These are phyloP conservation scores for Ochropleura leucogaster DNA, from an alignment of 2,888 invertebrate genomes.

Conservation along the genomic window DNA sequence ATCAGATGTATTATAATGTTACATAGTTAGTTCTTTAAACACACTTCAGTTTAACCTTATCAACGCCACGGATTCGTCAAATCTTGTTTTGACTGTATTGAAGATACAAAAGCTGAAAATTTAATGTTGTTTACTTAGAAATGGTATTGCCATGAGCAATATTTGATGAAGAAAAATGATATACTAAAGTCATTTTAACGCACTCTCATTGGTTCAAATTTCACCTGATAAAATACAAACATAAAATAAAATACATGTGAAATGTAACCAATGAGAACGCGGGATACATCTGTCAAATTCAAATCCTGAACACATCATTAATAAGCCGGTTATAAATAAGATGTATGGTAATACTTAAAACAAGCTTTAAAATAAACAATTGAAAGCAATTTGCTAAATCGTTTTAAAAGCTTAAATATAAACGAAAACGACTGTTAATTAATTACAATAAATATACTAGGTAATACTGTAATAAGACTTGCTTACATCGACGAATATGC, in stretches of 20 bases:
- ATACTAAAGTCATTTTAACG: not conserved
- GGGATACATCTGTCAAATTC: constrained; percentile 3
- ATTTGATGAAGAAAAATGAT: not conserved
- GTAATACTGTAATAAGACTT: constrained; percentile 11
- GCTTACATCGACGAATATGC: constrained; percentile 7
- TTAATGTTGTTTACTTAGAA: not conserved
- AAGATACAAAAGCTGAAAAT: not conserved
- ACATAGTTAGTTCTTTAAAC: not conserved
- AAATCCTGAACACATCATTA: not conserved
- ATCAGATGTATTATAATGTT: not conserved
- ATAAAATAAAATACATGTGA: too few species aligned
- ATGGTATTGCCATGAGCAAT: not conserved
- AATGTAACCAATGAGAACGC: not conserved
- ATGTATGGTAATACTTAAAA: constrained; percentile 17
- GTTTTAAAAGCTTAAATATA: constrained; percentile 33
- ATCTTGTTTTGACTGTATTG: not conserved
- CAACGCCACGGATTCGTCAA: not conserved
- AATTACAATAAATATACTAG: constrained; percentile 45
- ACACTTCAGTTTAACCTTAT: not conserved
- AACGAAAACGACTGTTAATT: constrained; percentile 50
- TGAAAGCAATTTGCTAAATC: constrained; percentile 15
- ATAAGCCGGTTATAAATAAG: not conserved
- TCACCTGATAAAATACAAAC: not conserved
- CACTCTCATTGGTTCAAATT: constrained; percentile 9
- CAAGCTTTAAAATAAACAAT: constrained; percentile 32